Base-by-base conservation (phyloP, 1,140 invertebrate genomes). In the Diabrotica undecimpunctata region DNA sequence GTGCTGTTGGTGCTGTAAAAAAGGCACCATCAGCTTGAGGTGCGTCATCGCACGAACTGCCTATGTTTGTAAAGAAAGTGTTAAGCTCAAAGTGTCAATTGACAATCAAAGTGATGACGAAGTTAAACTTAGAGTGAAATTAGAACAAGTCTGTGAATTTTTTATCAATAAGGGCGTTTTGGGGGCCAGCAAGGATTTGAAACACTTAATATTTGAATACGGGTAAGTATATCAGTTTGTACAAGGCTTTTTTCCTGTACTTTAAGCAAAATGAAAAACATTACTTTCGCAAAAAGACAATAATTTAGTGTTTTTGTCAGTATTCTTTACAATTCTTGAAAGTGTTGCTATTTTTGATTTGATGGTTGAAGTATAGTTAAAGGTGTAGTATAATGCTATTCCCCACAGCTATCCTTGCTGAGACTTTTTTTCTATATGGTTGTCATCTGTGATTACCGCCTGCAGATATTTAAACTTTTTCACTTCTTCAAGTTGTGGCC, bases 71-170 rank as follows among this genome's bases (percentile, higher is more conserved):
- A 91, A 90, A 6, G 91, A 93, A 79, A 89, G 87, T 69, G 83
- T 94, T 46, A 85, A 88, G 72, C 77, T 93, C 10, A 87, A 87
- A 75, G 88, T 88, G 4, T 88, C 90, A 61, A 86, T 94, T 56
- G 89, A 93, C 79, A 94, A 93, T 81, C 88, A 90, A 71, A 86
- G 88, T 62, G 84, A 90, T 68, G 86, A 90, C 66, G 85, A 89
- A 67, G 88, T 90, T 5, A 81, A 85, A 66, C 78, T 93, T 56
- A 84, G 87, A 69, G 85, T 91, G 57, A 85, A 85, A 78, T 80
- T 94, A 64, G 83, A 90, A 61, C 91, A 93, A 84, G 87, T 90
- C 72, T 88, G 92, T 12, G 90, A 92, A 78, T 93, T 89, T 74
- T 90, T 88, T 72, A 91, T 93, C 62, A 90, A 93, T 73, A 82